Base-by-base conservation (phyloP, 2,113 vertebrate genomes). In the Camelus dromedarius region DNA sequence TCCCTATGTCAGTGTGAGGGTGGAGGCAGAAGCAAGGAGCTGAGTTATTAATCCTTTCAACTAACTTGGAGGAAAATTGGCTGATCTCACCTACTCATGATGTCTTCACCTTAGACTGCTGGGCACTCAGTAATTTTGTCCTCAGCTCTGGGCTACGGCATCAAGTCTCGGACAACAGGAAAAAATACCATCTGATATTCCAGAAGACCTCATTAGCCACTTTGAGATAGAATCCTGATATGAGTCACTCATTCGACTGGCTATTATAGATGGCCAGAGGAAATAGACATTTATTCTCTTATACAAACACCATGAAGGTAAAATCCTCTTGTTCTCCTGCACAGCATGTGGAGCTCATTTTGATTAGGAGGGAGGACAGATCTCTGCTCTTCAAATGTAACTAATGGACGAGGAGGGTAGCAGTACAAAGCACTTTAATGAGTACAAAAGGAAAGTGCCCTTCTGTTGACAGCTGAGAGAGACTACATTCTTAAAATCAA, bases 401-500 rank as follows among this genome's bases (percentile, higher is more conserved):
- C 22, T 69, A 64, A 89, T 62, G 62, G 66, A 84, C 76, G 30
- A 92, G 32, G 48, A 95, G 35, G 10, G 5, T 38, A 92, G n/a
- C 10, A 32, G 64, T 38, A 84, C 35, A 90, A 72, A 72, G 85
- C 75, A 93, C 24, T 96, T 87, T 79, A 76, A n/a, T 85, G 72
- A 82, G 26, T 30, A 72, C 52, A 52, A 91, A 95, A 85, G 52
- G 48, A 84, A 88, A 95, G 58, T 50, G 52, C 30, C 50, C 52
- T 82, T 96, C 38, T 67, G 87, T 52, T 92, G 88, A 91, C 42
- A 94, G 32, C 28, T 22, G 6, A 82, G 48, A 93, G 28, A 83
- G 22, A 72, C n/a, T 69, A 35, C 67, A 76, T 94, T 93, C 54
- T 85, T 62, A 76, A 88, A 96, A 73, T 81, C 38, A 88, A 92